Evolutionary conservation across 2,113 vertebrate genomes (phyloP).

Genomic region (Calidris pygmaea): DNA sequence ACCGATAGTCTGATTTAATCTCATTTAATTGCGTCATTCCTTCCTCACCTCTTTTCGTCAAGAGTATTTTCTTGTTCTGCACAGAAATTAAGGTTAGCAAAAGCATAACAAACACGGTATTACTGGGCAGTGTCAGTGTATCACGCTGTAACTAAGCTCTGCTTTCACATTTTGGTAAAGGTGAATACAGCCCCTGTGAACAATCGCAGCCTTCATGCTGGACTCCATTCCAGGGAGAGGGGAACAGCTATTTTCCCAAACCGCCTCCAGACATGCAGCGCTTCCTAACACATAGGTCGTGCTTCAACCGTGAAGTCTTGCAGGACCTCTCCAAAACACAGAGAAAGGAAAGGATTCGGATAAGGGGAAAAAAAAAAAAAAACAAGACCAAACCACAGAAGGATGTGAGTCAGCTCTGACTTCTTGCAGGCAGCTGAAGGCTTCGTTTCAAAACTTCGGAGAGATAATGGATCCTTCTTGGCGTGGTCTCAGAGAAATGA

Average conservation of each 20-base stretch:
- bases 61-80: constrained; percentile 31
- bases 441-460: not conserved
- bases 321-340: constrained; percentile 13
- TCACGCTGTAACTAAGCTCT: not conserved
- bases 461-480: constrained; percentile 4
- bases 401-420: constrained; percentile 38
- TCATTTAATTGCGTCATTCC: constrained; percentile 40
- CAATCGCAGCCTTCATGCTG: not conserved
- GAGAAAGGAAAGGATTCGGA: not conserved
- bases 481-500: not conserved
- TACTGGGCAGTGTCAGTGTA: not conserved
- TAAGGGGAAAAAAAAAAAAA: not conserved
- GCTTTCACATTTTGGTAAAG: not conserved
- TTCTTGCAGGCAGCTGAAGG: not conserved
- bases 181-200: not conserved
- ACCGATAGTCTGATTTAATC: constrained; percentile 39
- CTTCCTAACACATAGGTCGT: not conserved
- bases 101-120: not conserved
- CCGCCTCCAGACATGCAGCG: not conserved
- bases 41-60: constrained; percentile 40
- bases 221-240: not conserved
- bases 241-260: not conserved
- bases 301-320: not conserved
- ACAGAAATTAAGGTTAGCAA: constrained; percentile 38
- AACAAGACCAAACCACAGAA: not conserved